Base-by-base conservation (phyloP, 2,797 vertebrate genomes). In the Rhynchotus rufescens region DNA sequence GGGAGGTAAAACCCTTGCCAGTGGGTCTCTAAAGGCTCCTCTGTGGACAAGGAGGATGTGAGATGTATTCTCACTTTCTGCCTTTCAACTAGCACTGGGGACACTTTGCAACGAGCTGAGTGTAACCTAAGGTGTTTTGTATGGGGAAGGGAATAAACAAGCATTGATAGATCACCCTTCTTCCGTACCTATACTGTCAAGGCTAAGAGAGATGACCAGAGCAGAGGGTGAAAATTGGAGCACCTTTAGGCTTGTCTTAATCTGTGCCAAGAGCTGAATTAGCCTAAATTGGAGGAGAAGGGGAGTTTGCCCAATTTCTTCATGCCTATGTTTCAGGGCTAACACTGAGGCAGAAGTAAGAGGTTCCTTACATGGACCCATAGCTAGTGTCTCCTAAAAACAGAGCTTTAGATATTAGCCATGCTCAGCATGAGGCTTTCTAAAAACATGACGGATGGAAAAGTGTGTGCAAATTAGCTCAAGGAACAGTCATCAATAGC, bases 11-110 rank as follows among this genome's bases (percentile, higher is more conserved):
- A 8, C 0, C 1, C 17, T 9, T 62, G 22, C 9, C 47, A 79
- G 76, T 32, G 15, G 6, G 6, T 2, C 5, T 15, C 8, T 15
- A 64, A 77, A 65, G 9, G 13, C 21, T 66, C 73, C 30, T 60
- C 65, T 11, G 6, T 2, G 13, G 40, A 51, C 8, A 30, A 15
- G 16, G 23, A 78, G 21, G 5, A 4, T 44, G 9, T 47, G 49
- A 74, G 56, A 15, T 6, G 4, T 1, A 3, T 57, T 59, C 11
- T 83, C 12, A 22, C 2, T 44, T 56, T 77, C 36, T 54, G 6
- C 6, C 2, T 9, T 77, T 4, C 5, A 9, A 51, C 10, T 0
- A 1, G 21, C 7, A 10, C 34, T 32, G 10, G 42, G n/a, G 17
- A 9, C 25, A 12, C 11, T 89, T 68, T 8, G 3, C 30, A 69